Conservation (phyloP, 1,140 invertebrate genomes). For the Forficula auricularia region DNA sequence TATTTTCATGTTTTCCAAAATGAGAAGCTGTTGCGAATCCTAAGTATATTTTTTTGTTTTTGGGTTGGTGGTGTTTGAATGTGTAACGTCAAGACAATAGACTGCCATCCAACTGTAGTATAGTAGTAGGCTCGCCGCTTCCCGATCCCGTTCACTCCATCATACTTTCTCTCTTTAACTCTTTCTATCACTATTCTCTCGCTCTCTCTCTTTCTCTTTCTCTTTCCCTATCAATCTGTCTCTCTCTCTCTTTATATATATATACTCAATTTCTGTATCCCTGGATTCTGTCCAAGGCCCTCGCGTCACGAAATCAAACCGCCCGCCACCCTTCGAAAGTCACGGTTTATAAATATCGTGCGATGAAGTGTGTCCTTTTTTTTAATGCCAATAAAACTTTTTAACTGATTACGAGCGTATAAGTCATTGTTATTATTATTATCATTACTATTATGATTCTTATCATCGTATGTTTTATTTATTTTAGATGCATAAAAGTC, state of each 20-base stretch:
- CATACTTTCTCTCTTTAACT: background rate
- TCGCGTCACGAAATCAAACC: conserved; percentile 3
- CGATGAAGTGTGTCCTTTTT: conserved; percentile 11
- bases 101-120: background rate
- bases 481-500: background rate
- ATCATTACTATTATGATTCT: background rate
- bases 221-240: background rate
- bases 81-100: conserved; percentile 7
- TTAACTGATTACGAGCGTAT: conserved; percentile 9
- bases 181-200: background rate
- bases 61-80: conserved; percentile 2
- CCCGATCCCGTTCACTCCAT: background rate
- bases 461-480: background rate
- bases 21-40: background rate
- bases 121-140: background rate
- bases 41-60: background rate
- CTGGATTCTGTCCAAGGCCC: conserved; percentile 6
- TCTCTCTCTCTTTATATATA: conserved; percentile 1
- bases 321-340: conserved; percentile 4
- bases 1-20: too few species aligned
- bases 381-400: conserved; percentile 13
- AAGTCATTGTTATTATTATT: conserved; percentile 8
- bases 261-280: background rate
- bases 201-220: background rate
- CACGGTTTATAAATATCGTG: background rate